Percentiles rank a stretch among this genome's conserved stretches.
Conservation (phyloP, 2,113 vertebrate species). For the Pantherophis guttatus region DNA sequence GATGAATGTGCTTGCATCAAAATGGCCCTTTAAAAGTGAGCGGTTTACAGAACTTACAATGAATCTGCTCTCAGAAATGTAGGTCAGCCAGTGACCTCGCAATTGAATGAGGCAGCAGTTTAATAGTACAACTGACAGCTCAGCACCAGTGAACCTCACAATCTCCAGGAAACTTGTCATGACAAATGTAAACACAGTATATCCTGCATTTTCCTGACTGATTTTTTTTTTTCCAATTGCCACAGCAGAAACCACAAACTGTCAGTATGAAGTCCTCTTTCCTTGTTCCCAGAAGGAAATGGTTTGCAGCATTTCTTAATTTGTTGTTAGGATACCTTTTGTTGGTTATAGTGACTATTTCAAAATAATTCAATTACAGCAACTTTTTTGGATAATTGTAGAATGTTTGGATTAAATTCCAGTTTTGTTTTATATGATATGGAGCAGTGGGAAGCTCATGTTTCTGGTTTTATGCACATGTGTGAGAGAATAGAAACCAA, state of each 20-base stretch:
- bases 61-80: slow-evolving; percentile 73
- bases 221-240: slow-evolving; percentile 49
- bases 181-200: slow-evolving; percentile 67
- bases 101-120: slow-evolving; percentile 87
- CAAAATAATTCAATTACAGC: slow-evolving; percentile 52
- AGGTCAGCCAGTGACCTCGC: slow-evolving; percentile 77
- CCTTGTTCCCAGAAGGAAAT: slow-evolving; percentile 62
- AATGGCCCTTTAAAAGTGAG: slow-evolving; percentile 44
- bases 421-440: background rate
- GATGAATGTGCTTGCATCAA: slow-evolving; percentile 33
- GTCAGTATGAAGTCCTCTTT: slow-evolving; percentile 56
- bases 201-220: slow-evolving; percentile 63
- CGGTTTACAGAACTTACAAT: slow-evolving; percentile 64
- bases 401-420: slow-evolving; percentile 12
- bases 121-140: slow-evolving; percentile 68
- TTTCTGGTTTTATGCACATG: background rate
- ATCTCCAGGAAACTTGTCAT: slow-evolving; percentile 81
- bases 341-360: slow-evolving; percentile 24
- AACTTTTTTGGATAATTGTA: slow-evolving; percentile 9
- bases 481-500: background rate
- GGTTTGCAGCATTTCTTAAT: slow-evolving; percentile 52
- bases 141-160: slow-evolving; percentile 58
- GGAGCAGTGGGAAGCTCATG: background rate
- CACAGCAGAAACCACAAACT: slow-evolving; percentile 62
- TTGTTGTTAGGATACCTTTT: slow-evolving; percentile 48